Conservation (phyloP, 2,797 vertebrate species). For the Microchirus variegatus region DNA sequence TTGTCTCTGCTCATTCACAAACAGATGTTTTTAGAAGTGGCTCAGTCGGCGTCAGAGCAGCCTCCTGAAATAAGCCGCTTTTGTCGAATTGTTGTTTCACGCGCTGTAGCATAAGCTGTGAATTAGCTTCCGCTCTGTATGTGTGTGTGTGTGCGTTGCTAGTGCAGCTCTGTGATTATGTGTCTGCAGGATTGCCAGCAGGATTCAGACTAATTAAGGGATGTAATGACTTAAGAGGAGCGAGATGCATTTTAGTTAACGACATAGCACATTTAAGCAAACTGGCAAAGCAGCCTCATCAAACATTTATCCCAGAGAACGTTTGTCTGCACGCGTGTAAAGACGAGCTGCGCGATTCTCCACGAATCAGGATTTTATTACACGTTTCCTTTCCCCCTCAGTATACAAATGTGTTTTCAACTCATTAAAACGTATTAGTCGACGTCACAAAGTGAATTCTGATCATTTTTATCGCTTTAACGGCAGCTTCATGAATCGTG, state of each 20-base stretch:
- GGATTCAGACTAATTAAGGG: constrained; percentile 20
- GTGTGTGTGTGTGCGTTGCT: not conserved
- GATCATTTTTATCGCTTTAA: too few relatives aligned
- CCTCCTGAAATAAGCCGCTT: constrained; percentile 57
- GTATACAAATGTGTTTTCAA: too few relatives aligned
- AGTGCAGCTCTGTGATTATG: constrained; percentile 6
- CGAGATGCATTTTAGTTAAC: not conserved
- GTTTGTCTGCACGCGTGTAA: not conserved
- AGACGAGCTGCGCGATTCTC: too few relatives aligned
- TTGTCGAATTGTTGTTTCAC: constrained; percentile 56
- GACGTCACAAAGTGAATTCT: too few relatives aligned
- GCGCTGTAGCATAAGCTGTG: constrained; percentile 59
- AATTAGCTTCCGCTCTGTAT: constrained; percentile 42
- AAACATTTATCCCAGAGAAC: not conserved
- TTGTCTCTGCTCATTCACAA: constrained; percentile 22
- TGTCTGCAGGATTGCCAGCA: constrained; percentile 29
- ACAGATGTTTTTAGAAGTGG: constrained; percentile 35
- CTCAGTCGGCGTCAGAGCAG: constrained; percentile 35
- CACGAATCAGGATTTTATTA: too few relatives aligned
- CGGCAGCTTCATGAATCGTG: too few relatives aligned
- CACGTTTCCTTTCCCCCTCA: too few relatives aligned
- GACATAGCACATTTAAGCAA: not conserved
- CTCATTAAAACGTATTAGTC: too few relatives aligned
- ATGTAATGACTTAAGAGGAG: constrained; percentile 8
- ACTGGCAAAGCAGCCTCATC: not conserved